A percentile compares a stretch with the other conserved stretches of the same genome.
Evolutionary conservation across 2,888 invertebrate genomes (phyloP).

Genomic region (Ethmia dodecea): DNA sequence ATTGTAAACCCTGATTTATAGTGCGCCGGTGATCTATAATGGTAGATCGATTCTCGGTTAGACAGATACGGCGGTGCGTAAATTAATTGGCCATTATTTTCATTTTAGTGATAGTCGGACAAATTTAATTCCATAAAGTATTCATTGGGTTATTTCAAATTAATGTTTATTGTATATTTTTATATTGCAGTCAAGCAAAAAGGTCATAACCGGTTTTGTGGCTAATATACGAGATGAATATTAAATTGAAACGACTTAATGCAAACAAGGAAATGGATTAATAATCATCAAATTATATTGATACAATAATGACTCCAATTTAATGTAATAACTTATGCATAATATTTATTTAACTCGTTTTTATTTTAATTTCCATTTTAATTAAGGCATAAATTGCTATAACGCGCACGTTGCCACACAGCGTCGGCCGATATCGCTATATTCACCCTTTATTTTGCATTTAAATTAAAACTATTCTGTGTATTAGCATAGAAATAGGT

Average conservation of each 20-base stretch:
- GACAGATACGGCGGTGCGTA: constrained; percentile 4
- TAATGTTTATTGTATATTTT: too few species aligned
- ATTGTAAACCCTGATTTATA: constrained; percentile 73
- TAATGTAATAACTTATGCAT: constrained; percentile 1
- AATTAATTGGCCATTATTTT: constrained; percentile 11
- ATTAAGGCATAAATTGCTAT: constrained; percentile 7
- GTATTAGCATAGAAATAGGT: constrained; percentile 64
- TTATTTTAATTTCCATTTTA: constrained; percentile 5
- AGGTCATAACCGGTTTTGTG: too few species aligned
- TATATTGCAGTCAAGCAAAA: too few species aligned
- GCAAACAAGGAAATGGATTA: too few species aligned
- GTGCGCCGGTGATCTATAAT: constrained; percentile 49
- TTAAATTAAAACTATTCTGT: constrained; percentile 43
- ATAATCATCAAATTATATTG: too few species aligned
- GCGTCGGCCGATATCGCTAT: constrained; percentile 3
- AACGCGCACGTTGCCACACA: constrained; percentile 3
- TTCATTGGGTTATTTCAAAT: too few species aligned
- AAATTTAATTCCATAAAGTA: too few species aligned
- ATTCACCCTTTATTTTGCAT: constrained; percentile 12
- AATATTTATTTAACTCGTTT: constrained; percentile 4
- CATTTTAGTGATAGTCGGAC: too few species aligned
- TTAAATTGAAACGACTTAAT: too few species aligned
- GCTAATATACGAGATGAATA: too few species aligned
- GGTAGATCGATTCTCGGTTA: constrained; percentile 28
- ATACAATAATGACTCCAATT: too few species aligned